A percentile compares a stretch with the other conserved stretches of the same genome.
These are phyloP conservation scores for Xerus inauris DNA, from an alignment of 2,113 vertebrate species.

Conservation along the genomic window DNA sequence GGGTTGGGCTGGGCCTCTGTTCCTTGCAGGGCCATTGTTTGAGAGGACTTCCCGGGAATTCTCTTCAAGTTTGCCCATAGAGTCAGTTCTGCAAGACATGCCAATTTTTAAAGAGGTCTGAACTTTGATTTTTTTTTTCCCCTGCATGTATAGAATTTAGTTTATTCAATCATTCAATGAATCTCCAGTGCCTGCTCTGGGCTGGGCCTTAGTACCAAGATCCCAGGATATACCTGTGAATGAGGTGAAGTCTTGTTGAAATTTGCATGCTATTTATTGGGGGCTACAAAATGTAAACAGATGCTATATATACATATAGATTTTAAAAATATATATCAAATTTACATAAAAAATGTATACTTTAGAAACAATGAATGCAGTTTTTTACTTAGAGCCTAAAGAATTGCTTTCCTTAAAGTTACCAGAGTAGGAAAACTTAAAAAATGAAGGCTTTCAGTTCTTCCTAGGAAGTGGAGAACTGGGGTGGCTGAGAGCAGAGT, in stretches of 20 bases:
- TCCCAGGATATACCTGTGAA: neutral
- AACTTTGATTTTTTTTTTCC: neutral
- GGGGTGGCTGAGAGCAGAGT: neutral
- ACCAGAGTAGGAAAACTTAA: neutral
- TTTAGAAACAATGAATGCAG: neutral
- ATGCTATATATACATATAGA: neutral
- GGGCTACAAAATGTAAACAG: neutral
- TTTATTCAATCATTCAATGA: neutral
- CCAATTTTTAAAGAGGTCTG: conserved; percentile 43
- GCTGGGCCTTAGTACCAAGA: neutral
- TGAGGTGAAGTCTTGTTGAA: neutral
- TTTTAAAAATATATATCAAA: neutral
- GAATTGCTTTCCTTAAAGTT: neutral
- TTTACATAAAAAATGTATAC: neutral
- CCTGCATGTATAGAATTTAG: neutral
- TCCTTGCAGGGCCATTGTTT: neutral
- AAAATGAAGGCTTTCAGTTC: neutral
- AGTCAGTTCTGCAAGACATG: no score
- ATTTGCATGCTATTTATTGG: neutral
- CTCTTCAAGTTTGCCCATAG: neutral
- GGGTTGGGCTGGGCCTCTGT: conserved; percentile 6
- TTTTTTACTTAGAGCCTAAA: neutral
- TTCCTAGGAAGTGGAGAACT: neutral
- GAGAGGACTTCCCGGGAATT: neutral
- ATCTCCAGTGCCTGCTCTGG: neutral